phyloP scores from a whole-genome alignment of 2,113 vertebrate genomes.

The Cyprichromis sp. region DNA sequence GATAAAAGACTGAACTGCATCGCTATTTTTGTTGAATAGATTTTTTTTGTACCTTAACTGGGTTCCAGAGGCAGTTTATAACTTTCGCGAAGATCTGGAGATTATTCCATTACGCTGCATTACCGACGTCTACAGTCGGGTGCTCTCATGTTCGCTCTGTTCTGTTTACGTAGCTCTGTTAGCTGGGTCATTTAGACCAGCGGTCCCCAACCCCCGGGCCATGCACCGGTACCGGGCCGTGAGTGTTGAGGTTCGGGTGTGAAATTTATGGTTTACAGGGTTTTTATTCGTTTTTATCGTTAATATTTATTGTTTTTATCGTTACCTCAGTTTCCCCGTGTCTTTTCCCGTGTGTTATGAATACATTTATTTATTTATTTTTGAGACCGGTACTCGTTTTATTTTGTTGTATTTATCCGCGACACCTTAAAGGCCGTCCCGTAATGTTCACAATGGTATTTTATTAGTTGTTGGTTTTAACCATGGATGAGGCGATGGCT shows the following conservation, averaged over 20 bases:
- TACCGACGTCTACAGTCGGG: background rate
- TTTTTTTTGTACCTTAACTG: background rate
- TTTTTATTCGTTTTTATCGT: background rate
- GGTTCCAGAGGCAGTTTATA: background rate
- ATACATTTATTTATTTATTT: background rate
- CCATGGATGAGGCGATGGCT: too few species aligned
- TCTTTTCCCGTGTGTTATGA: background rate
- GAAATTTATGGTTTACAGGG: background rate
- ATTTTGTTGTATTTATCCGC: background rate
- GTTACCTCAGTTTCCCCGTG: background rate
- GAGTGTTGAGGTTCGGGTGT: background rate
- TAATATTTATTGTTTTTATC: background rate
- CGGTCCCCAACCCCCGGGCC: background rate
- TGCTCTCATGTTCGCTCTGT: background rate
- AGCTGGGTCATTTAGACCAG: background rate
- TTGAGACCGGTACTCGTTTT: background rate
- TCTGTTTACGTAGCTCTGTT: background rate
- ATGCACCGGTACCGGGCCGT: background rate
- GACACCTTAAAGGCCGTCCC: accelerated
- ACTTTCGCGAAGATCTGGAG: background rate
- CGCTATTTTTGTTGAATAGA: background rate
- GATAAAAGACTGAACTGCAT: accelerated
- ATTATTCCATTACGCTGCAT: background rate
- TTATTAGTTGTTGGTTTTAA: too few species aligned
- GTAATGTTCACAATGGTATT: background rate